phyloP scores from a whole-genome alignment of 1,140 invertebrate species.

The Drosophila pruinosa region DNA sequence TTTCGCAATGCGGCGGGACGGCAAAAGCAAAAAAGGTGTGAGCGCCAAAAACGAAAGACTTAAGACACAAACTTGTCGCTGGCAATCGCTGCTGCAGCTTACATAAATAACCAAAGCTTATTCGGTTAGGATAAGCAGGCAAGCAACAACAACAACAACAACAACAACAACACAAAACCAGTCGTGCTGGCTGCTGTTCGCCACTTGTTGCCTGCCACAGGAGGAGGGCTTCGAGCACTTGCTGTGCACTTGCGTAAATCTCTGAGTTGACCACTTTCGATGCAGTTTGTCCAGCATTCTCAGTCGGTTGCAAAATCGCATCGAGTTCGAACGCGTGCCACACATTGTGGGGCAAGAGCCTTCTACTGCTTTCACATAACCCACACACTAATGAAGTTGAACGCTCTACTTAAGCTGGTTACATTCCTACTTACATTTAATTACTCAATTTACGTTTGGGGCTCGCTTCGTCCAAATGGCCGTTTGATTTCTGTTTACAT shows the following conservation, averaged over 20 bases:
- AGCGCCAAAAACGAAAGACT: constrained; percentile 60
- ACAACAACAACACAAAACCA: constrained; percentile 38
- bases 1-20: constrained; percentile 53
- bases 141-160: constrained; percentile 15
- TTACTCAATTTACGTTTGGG: constrained; percentile 41
- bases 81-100: constrained; percentile 34
- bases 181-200: constrained; percentile 24
- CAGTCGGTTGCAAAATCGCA: constrained; percentile 10
- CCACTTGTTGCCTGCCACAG: constrained; percentile 17
- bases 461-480: constrained; percentile 12
- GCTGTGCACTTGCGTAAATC: constrained; percentile 39
- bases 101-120: constrained; percentile 53
- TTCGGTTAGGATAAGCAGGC: constrained; percentile 28
- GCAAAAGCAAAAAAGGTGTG: constrained; percentile 29
- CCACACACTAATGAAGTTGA: constrained; percentile 36
- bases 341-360: constrained; percentile 19
- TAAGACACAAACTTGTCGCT: constrained; percentile 66
- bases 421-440: constrained; percentile 42
- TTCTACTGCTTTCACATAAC: constrained; percentile 41
- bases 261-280: constrained; percentile 20
- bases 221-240: constrained; percentile 7
- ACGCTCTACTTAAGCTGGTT: constrained; percentile 61
- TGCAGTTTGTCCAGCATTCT: constrained; percentile 21
- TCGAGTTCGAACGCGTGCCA: constrained; percentile 38
- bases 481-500: neutral